Evolutionary conservation across 2,888 invertebrate genomes (phyloP).

Genomic region (Lydus trimaculatus): DNA sequence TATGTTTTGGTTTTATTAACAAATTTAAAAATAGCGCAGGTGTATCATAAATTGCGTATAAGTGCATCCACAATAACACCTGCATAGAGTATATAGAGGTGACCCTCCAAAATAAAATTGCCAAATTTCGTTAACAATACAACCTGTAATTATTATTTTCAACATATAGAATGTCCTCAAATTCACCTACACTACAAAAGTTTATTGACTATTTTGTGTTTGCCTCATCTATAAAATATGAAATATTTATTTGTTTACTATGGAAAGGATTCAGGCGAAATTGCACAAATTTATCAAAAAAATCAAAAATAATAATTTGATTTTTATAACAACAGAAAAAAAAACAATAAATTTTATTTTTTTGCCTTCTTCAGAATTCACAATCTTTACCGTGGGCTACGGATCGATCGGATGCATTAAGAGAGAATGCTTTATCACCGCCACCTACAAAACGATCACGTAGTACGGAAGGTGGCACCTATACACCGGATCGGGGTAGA

Average conservation of each 20-base stretch:
- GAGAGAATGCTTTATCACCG: constrained; percentile 67
- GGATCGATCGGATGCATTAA: constrained; percentile 57
- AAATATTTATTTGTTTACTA: constrained; percentile 35
- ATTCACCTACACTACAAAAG: constrained; percentile 28
- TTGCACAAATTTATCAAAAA: constrained; percentile 28
- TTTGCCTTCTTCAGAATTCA: constrained; percentile 62
- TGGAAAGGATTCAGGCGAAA: constrained; percentile 21
- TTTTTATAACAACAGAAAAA: not conserved
- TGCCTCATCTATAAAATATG: constrained; percentile 22
- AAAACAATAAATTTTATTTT: not conserved
- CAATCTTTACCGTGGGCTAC: constrained; percentile 71
- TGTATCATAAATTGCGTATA: not conserved
- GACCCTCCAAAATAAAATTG: not conserved
- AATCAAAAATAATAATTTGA: not conserved
- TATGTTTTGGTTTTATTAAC: not conserved
- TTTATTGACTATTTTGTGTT: constrained; percentile 35
- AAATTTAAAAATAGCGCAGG: not conserved
- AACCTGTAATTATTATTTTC: not conserved
- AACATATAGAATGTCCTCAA: constrained; percentile 21
- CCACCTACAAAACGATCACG: constrained; percentile 77
- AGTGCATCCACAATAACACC: not conserved
- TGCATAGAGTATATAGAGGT: not conserved
- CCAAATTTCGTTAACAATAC: not conserved
- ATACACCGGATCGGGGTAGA: constrained; percentile 60
- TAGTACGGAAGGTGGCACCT: constrained; percentile 65